Base-by-base conservation (phyloP, 2,888 invertebrate species). In the Zeuzera pyrina region DNA sequence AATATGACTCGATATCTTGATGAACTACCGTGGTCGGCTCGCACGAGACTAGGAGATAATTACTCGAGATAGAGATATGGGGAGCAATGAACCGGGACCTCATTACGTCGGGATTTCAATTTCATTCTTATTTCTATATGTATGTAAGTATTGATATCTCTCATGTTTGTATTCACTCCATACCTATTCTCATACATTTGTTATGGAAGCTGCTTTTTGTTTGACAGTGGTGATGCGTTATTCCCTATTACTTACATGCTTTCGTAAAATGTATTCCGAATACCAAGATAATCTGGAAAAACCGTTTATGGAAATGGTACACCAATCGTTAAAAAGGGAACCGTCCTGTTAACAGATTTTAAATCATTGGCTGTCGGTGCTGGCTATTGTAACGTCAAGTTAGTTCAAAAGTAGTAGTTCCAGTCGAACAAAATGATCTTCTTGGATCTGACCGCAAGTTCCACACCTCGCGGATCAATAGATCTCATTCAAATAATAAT, bases 331-430 rank as follows among this genome's bases (percentile, higher is more conserved):
- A 81, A 83, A 83, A 81, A 81, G 78, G 81, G 73, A 71, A 81
- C 57, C 77, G 73, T 72, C 70, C 79, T 81, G 83, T 83, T 81
- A 83, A 83, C 83, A 81, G 81, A 81, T 83, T 83, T 83, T 83
- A 83, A 83, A 83, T 83, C 83, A 83, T 81, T 79, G 79, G n/a
- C 83, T 76, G 78, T 83, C 83, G 73, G 57, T 45, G 57, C 66
- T 49, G 60, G 56, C 83, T 69, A 83, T 83, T 83, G 83, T 83
- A 68, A 78, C 67, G 83, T 83, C 83, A 81, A 60, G 74, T 79
- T 77, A 72, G 78, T 78, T 78, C 81, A 79, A 73, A 79, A 81
- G 78, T 72, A 78, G 77, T 76, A 67, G 70, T 57, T 65, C 68
- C 71, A 70, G 74, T 66, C 69, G 74, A 78, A 81, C 81, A 79